Base-by-base conservation (phyloP, 2,888 invertebrate genomes). In the Hymenopus coronatus region DNA sequence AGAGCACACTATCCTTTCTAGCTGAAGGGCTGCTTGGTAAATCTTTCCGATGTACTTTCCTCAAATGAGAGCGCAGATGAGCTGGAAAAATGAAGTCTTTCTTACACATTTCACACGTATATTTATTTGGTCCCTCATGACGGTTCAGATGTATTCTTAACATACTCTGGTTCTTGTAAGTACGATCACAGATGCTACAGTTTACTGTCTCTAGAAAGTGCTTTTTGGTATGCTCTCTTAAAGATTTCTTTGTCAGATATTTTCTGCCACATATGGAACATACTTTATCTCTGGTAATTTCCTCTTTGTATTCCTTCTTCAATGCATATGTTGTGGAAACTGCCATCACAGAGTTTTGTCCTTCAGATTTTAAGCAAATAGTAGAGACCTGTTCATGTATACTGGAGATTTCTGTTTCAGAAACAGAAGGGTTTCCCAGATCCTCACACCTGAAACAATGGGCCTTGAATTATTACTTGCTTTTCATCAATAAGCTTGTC, bases 151-250 rank as follows among this genome's bases (percentile, higher is more conserved):
- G 87, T 82, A 87, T 33, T 82, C 40, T 82, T n/a, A 87, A 70
- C 87, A 87, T 87, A 15, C 82, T 87, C n/a, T 87, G 82, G 40
- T 87, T 82, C 28, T 87, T 87, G 27, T 87, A 87, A 28, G 40
- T 30, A 27, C 87, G 28, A n/a, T 87, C 87, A 87, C 87, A 87
- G 25, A 87, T 87, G 30, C 30, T 30, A 30, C 87, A 87, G 27
- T 82, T 87, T 33, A 87, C 87, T 70, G 30, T 33, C n/a, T 87
- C 87, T 40, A 87, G n/a, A 87, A 87, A 87, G 40, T 87, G 87
- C 27, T 87, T 87, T n/a, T 87, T 87, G 3, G 87, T 87, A 27
- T 87, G 87, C 15, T 87, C 87, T 33, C 87, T 87, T 8, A 87
- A n/a, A 27, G 87, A 87, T 70, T 87, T 87, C 40, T 87, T 87